Evolutionary conservation across 1,140 invertebrate species (phyloP), one percentile per base, ranked within the genome.

Genomic region (Bombus consobrinus): DNA sequence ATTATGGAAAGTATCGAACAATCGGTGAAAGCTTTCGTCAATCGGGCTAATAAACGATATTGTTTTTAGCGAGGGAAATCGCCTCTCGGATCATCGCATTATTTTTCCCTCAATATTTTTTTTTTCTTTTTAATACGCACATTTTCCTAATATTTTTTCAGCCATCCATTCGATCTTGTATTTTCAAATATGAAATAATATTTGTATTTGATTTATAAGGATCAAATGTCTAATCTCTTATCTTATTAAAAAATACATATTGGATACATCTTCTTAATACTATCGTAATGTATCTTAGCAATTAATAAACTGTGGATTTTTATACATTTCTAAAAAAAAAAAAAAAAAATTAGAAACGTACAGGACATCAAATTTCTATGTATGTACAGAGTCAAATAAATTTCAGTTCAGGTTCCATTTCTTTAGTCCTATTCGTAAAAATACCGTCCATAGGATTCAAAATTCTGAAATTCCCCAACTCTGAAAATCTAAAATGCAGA

Each of bases 21-120:
- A 78, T 78, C 76, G 39, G 28, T 47, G 41, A 47, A 66, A 66
- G 76, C 76, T 79, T 66, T 47, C 62, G 41, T 66, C 76, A 79
- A 79, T 79, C 28, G 62, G 39, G 62, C 76, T 79, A 66, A 79
- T 79, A 66, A 79, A 79, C 62, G 76, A 66, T 66, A 79, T 79
- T 66, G 76, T 66, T 79, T 66, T 34, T 15, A 9, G 5, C 59
- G n/a, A 43, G 76, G 25, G n/a, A 32, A 32, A 47, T 47, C 25
- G n/a, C 76, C 62, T 9, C 28, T 37, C n/a, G 62, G n/a, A 66
- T 79, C 34, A 79, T 79, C 76, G 28, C 76, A 34, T 79, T 68
- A 79, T 66, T 64, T 43, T 34, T 15, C 39, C 9, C n/a, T 78
- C 76, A 8, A 32, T 66, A 43, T 43, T 32, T 25, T 9, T 6